These are phyloP conservation scores for Drosophila mercatorum DNA, from an alignment of 2,888 invertebrate genomes.

Conservation along the genomic window DNA sequence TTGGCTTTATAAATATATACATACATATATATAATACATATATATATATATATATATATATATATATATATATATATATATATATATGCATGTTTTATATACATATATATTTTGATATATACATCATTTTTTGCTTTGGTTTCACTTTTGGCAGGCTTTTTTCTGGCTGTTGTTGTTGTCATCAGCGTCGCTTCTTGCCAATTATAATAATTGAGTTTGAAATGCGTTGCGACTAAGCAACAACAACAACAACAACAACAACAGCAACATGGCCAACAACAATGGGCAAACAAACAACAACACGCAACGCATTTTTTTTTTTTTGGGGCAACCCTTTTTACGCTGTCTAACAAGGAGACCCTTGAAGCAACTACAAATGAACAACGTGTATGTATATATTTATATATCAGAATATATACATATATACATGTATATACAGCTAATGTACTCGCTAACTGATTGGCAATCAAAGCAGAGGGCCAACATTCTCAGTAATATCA, in stretches of 20 bases:
- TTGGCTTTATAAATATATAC: background rate
- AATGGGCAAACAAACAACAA: slow-evolving; percentile 36
- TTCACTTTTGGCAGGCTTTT: slow-evolving; percentile 24
- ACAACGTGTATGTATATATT: slow-evolving; percentile 12
- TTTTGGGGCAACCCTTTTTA: slow-evolving; percentile 72
- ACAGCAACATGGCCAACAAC: slow-evolving; percentile 21
- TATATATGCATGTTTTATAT: background rate
- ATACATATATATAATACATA: background rate
- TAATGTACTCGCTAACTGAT: slow-evolving; percentile 1
- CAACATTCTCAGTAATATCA: background rate
- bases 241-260: slow-evolving; percentile 43
- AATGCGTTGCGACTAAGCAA: slow-evolving; percentile 76
- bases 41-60: background rate
- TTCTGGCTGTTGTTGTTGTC: slow-evolving; percentile 30
- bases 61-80: background rate
- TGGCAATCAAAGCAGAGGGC: slow-evolving; percentile 6
- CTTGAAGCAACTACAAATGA: slow-evolving; percentile 1
- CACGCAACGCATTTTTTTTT: slow-evolving; percentile 66
- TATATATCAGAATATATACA: background rate
- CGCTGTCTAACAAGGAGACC: slow-evolving; percentile 36
- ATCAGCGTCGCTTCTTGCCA: slow-evolving; percentile 65
- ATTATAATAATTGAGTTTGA: slow-evolving; percentile 79
- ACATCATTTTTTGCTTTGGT: slow-evolving; percentile 18
- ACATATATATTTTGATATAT: background rate
- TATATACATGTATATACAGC: slow-evolving; percentile 10